Conservation (phyloP, 2,113 vertebrate species). For the Crotophaga sulcirostris region DNA sequence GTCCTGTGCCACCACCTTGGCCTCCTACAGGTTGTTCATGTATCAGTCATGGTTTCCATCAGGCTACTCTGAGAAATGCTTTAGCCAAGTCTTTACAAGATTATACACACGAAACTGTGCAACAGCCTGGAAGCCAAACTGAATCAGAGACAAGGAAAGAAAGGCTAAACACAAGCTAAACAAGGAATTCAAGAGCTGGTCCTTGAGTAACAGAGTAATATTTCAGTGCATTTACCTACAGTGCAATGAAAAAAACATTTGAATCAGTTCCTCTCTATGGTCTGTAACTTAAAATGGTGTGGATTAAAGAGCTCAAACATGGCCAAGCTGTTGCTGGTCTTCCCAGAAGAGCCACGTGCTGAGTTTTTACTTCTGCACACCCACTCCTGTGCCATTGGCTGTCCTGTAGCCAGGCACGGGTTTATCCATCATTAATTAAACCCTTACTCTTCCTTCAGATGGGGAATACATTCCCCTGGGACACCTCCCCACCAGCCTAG, state of each 20-base stretch:
- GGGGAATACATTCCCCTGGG: background rate
- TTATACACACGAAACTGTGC: background rate
- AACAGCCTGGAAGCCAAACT: background rate
- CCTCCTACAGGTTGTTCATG: background rate
- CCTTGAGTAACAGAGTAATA: background rate
- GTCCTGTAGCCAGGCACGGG: background rate
- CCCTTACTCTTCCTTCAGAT: background rate
- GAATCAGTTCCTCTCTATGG: background rate
- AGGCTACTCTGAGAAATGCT: background rate
- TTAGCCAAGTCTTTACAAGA: background rate
- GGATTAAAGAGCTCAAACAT: background rate
- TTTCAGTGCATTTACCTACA: background rate
- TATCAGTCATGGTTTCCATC: background rate
- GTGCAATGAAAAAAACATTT: background rate
- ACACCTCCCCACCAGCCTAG: background rate
- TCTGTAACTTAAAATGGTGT: background rate
- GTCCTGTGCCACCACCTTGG: background rate
- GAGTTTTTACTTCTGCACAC: background rate
- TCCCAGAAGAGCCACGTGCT: background rate
- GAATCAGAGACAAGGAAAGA: background rate
- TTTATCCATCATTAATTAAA: background rate
- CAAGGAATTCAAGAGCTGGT: background rate
- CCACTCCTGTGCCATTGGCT: background rate
- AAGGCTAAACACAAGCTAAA: background rate
- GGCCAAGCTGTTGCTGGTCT: background rate